These are phyloP conservation scores for Cladorhizidae sp. DNA, from an alignment of 37 sponge, comb jelly and placozoan species.

Conservation along the genomic window DNA sequence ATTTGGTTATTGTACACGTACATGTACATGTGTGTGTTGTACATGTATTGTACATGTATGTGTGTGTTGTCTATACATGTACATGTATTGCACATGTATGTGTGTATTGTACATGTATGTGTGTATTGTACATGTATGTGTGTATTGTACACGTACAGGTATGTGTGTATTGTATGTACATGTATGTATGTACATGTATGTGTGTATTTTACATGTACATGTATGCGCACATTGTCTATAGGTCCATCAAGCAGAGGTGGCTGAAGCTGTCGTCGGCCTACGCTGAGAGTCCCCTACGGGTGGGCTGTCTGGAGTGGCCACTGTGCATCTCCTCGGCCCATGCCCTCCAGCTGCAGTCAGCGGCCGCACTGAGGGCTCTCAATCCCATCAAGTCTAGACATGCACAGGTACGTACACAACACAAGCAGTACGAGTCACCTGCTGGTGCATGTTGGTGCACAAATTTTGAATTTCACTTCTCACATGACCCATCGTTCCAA, in stretches of 20 bases:
- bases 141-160: no score
- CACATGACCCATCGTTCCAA: no score
- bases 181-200: not conserved
- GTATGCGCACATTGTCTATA: constrained; percentile 2
- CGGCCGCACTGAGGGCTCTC: constrained; percentile 71
- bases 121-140: not conserved
- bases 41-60: no score
- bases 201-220: no score
- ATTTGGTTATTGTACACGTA: no score
- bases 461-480: no score
- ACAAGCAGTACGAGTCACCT: no score
- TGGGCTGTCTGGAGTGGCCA: constrained; percentile 89
- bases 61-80: no score
- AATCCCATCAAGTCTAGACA: constrained; percentile 69
- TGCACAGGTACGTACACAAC: constrained; percentile 49
- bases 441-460: no score
- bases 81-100: not conserved
- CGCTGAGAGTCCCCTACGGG: constrained; percentile 86
- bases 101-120: not conserved
- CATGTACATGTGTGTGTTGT: no score
- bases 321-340: constrained; percentile 71
- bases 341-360: constrained; percentile 82
- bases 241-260: constrained; percentile 74
- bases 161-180: not conserved
- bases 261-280: constrained; percentile 88